These are phyloP conservation scores for Forbesichthys agassizii DNA, from an alignment of 2,113 vertebrate species.

Conservation along the genomic window DNA sequence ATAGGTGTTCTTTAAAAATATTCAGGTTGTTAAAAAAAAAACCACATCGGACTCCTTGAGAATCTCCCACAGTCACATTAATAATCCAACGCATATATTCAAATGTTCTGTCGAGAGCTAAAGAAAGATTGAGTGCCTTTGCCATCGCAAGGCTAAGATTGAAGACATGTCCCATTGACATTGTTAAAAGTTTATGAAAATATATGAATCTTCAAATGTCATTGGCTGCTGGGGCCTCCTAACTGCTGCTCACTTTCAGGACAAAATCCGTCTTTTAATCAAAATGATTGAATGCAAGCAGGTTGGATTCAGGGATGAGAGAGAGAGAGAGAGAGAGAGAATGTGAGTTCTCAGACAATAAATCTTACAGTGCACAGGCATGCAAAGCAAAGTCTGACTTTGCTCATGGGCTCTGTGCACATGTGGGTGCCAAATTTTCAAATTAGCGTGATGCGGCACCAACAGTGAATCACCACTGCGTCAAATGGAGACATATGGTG, in stretches of 20 bases:
- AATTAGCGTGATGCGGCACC: conserved; percentile 65
- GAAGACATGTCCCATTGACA: conserved; percentile 97
- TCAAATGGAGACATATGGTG: conserved; percentile 90
- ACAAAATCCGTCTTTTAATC: conserved; percentile 98
- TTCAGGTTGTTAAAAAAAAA: conserved; percentile 35
- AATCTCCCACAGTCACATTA: conserved; percentile 86
- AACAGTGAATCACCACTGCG: conserved; percentile 71
- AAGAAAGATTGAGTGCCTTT: conserved; percentile 93
- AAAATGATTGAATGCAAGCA: conserved; percentile 96
- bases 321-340: conserved; percentile 1
- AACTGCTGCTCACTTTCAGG: conserved; percentile 90
- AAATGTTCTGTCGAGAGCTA: conserved; percentile 94
- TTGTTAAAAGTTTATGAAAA: conserved; percentile 97
- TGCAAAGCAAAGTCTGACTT: conserved; percentile 40
- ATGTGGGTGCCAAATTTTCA: conserved; percentile 32
- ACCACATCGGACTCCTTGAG: conserved; percentile 59
- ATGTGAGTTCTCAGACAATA: conserved; percentile 7
- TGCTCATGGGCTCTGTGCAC: conserved; percentile 12
- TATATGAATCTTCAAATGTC: conserved; percentile 92
- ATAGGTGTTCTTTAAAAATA: conserved; percentile 36
- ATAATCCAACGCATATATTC: conserved; percentile 93
- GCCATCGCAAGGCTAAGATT: conserved; percentile 91
- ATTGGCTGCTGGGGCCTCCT: conserved; percentile 85
- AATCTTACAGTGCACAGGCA: conserved; percentile 27
- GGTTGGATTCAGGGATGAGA: conserved; percentile 87